phyloP scores from a whole-genome alignment of 2,888 invertebrate species.

The Chouioia cunea region DNA sequence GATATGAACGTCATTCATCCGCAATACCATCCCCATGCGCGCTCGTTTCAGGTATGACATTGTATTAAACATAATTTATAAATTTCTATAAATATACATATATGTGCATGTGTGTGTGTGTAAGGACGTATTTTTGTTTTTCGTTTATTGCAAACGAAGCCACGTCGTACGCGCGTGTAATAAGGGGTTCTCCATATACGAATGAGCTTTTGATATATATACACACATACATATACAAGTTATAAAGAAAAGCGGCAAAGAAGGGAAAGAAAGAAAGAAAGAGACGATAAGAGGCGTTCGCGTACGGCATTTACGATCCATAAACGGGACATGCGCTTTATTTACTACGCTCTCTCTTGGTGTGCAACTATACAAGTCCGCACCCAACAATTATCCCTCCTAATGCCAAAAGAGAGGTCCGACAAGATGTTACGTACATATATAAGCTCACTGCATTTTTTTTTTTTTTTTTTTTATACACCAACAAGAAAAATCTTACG shows the following conservation, averaged over 20 bases:
- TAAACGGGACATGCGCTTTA: constrained; percentile 62
- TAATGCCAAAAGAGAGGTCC: constrained; percentile 55
- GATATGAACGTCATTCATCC: constrained; percentile 76
- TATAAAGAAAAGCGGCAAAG: constrained; percentile 51
- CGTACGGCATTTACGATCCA: constrained; percentile 62
- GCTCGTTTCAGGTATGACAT: constrained; percentile 78
- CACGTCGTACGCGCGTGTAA: constrained; percentile 47
- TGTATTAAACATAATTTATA: too few relatives aligned
- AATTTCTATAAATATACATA: too few relatives aligned
- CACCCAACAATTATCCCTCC: constrained; percentile 61
- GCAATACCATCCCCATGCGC: constrained; percentile 74
- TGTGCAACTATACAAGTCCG: constrained; percentile 47
- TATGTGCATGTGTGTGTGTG: too few relatives aligned
- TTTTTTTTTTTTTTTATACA: neutral
- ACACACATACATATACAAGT: too few relatives aligned
- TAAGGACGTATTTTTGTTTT: neutral
- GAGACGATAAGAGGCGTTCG: constrained; percentile 45
- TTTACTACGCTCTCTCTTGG: constrained; percentile 57
- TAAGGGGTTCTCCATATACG: constrained; percentile 49
- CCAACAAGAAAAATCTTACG: too few relatives aligned
- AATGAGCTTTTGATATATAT: constrained; percentile 54
- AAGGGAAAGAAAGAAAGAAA: constrained; percentile 9
- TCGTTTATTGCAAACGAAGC: too few relatives aligned
- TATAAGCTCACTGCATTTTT: neutral
- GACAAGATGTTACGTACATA: constrained; percentile 47